phyloP scores from a whole-genome alignment of 2,797 vertebrate species.

The Halcyon chelicuti region DNA sequence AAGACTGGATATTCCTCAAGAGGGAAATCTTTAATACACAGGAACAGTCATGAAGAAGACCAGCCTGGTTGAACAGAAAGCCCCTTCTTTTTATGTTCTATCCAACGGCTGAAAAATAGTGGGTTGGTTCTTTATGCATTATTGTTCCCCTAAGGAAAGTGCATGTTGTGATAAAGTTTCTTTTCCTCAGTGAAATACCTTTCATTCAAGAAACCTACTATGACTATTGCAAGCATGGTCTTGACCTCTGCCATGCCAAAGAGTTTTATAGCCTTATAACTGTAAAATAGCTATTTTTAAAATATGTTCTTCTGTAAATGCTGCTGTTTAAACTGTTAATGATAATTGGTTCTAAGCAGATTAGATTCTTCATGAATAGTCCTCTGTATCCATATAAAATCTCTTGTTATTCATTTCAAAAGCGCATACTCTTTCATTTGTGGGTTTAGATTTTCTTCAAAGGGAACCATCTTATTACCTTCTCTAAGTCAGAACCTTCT shows the following conservation, averaged over 20 bases:
- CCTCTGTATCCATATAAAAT: background rate
- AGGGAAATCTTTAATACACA: background rate
- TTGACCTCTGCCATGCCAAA: background rate
- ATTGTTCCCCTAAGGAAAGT: background rate
- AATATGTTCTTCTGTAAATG: background rate
- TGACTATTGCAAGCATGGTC: background rate
- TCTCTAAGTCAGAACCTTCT: slow-evolving; percentile 37
- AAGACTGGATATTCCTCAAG: background rate
- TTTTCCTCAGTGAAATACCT: background rate
- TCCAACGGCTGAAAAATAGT: background rate
- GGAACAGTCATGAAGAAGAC: background rate
- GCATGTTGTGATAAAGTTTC: background rate
- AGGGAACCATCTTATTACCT: slow-evolving; percentile 35
- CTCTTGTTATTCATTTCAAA: slow-evolving; percentile 42
- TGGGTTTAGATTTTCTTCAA: slow-evolving; percentile 67
- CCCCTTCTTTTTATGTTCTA: background rate
- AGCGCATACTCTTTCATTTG: slow-evolving; percentile 41
- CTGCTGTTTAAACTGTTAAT: slow-evolving; percentile 35
- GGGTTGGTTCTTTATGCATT: background rate
- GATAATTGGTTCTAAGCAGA: slow-evolving; percentile 14
- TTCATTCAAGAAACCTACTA: background rate
- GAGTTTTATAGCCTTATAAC: background rate
- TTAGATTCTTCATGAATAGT: background rate
- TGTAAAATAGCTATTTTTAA: background rate
- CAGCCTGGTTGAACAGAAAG: background rate